These are phyloP conservation scores for Tympanuchus pallidicinctus DNA, from an alignment of 2,113 vertebrate genomes.

Conservation along the genomic window DNA sequence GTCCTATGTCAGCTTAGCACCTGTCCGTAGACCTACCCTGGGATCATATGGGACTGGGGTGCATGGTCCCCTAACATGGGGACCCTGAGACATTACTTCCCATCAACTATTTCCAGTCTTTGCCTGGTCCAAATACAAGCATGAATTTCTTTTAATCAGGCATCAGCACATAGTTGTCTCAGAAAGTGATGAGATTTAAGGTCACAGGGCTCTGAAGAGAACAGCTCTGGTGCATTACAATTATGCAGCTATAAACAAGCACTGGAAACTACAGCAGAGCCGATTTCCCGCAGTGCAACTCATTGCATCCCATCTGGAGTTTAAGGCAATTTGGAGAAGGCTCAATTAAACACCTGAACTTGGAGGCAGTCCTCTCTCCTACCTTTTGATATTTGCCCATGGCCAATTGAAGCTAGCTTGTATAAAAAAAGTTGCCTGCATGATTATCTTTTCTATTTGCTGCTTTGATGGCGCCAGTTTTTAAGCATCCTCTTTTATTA, in stretches of 20 bases:
- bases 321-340: neutral
- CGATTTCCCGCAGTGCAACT: neutral
- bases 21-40: neutral
- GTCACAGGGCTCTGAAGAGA: neutral
- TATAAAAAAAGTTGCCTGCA: neutral
- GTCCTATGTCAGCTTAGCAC: neutral
- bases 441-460: neutral
- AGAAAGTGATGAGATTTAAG: neutral
- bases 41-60: neutral
- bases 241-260: neutral
- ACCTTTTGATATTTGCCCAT: neutral
- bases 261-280: neutral
- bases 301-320: neutral
- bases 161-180: neutral
- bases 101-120: neutral
- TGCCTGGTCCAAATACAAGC: neutral
- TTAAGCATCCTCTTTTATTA: neutral
- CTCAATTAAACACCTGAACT: neutral
- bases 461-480: neutral
- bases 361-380: neutral
- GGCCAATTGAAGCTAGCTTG: neutral
- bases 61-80: neutral
- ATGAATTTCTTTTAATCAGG: neutral
- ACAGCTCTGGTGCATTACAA: neutral
- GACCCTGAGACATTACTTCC: neutral